Percentiles rank a stretch among this genome's conserved stretches.
These are phyloP conservation scores for Platanista minor DNA, from an alignment of 2,113 vertebrate species.

Conservation along the genomic window DNA sequence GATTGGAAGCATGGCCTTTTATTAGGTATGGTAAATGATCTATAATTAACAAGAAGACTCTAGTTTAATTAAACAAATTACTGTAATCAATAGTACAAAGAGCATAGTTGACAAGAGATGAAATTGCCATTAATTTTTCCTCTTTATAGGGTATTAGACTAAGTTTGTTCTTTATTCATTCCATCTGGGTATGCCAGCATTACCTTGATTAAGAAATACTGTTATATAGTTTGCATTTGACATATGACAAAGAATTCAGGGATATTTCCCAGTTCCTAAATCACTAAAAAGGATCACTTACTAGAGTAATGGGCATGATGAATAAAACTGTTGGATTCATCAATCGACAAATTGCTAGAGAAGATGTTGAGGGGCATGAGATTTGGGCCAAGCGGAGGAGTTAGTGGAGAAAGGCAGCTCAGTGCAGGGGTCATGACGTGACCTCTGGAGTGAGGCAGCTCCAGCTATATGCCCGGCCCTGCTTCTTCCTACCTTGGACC, in stretches of 20 bases:
- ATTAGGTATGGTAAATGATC: conserved; percentile 14
- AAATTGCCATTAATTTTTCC: conserved; percentile 18
- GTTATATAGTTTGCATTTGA: not conserved
- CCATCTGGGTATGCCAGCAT: not conserved
- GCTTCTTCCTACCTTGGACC: not conserved
- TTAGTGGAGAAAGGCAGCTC: not conserved
- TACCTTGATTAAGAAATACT: conserved; percentile 21
- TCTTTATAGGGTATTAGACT: not conserved
- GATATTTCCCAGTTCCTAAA: not conserved
- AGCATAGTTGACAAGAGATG: not conserved
- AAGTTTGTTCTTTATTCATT: not conserved
- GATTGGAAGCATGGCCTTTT: not conserved
- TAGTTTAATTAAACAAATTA: conserved; percentile 57
- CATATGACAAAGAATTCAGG: not conserved
- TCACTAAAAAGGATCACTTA: not conserved
- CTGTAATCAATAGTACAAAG: not conserved
- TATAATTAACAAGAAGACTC: conserved; percentile 46
- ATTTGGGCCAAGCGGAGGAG: not conserved
- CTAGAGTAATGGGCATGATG: not conserved
- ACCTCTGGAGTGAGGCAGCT: not conserved
- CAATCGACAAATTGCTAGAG: not conserved
- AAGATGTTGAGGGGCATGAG: not conserved
- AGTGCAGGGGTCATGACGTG: not conserved
- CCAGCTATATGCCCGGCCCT: not conserved
- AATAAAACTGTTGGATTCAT: not conserved